These are phyloP conservation scores for Varanus salvator DNA, from an alignment of 2,113 vertebrate genomes.

Conservation along the genomic window DNA sequence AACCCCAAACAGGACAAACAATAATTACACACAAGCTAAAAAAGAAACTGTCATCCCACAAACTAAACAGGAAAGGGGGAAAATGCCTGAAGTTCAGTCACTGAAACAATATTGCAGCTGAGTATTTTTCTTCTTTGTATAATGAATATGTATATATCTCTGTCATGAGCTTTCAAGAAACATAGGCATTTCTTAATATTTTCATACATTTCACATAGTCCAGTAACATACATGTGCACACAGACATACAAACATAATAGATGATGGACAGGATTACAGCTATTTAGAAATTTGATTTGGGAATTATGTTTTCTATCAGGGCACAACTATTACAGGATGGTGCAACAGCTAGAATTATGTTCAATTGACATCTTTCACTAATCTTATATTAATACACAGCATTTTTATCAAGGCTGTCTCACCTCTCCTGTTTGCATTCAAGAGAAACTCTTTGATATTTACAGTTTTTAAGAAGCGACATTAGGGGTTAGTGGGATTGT, in stretches of 20 bases:
- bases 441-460: background rate
- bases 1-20: conserved; percentile 64
- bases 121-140: conserved; percentile 47
- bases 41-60: conserved; percentile 62
- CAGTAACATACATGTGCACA: no score
- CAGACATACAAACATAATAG: no score
- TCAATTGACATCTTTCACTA: background rate
- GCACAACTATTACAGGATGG: background rate
- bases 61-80: conserved; percentile 67
- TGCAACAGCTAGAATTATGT: background rate
- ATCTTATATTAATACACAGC: background rate
- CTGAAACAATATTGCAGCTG: conserved; percentile 57
- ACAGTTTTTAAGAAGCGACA: background rate
- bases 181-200: no score
- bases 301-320: background rate
- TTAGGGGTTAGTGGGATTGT: background rate
- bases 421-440: background rate
- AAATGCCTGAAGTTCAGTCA: conserved; percentile 64
- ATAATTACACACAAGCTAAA: conserved; percentile 62
- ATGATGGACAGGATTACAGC: background rate
- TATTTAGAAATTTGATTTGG: background rate
- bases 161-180: background rate
- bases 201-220: background rate
- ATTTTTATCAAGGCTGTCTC: background rate
- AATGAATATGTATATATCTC: conserved; percentile 44